Percentiles rank a stretch among this genome's conserved stretches.
Evolutionary conservation across 2,797 vertebrate genomes (phyloP).

Genomic region (Antennarius maculatus): DNA sequence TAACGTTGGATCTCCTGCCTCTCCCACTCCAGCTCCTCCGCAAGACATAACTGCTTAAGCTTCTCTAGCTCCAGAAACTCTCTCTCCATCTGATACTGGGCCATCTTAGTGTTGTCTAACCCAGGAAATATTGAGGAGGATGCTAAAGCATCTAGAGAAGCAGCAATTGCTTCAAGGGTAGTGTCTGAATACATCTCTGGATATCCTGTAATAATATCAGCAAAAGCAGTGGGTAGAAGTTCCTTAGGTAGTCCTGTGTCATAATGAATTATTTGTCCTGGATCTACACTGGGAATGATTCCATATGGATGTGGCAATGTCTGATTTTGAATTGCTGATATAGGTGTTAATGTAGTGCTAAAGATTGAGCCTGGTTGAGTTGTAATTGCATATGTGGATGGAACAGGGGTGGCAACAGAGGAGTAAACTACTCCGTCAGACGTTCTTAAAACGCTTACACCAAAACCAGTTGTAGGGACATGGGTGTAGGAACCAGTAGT

Average conservation of each 20-base stretch:
- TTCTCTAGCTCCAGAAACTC: slow-evolving; percentile 97
- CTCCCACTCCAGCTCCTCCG: slow-evolving; percentile 98
- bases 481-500: slow-evolving; percentile 88
- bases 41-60: slow-evolving; percentile 95
- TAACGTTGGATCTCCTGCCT: slow-evolving; percentile 98
- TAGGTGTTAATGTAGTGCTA: slow-evolving; percentile 76
- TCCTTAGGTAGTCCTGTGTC: slow-evolving; percentile 86
- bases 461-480: slow-evolving; percentile 85
- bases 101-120: slow-evolving; percentile 92
- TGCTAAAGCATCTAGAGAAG: slow-evolving; percentile 86
- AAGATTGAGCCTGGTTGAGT: slow-evolving; percentile 98
- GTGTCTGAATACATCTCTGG: slow-evolving; percentile 91
- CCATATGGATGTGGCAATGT: slow-evolving; percentile 86
- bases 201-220: slow-evolving; percentile 87
- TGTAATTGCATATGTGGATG: slow-evolving; percentile 94
- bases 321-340: slow-evolving; percentile 84
- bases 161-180: slow-evolving; percentile 83
- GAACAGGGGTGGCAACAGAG: slow-evolving; percentile 90
- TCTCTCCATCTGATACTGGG: slow-evolving; percentile 94
- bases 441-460: slow-evolving; percentile 88
- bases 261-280: slow-evolving; percentile 82
- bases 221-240: slow-evolving; percentile 83
- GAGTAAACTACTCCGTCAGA: slow-evolving; percentile 96
- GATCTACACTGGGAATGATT: slow-evolving; percentile 86
- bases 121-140: slow-evolving; percentile 87